Evolutionary conservation across 1,140 invertebrate genomes (phyloP).

Genomic region (Chrysomallon squamiferum): DNA sequence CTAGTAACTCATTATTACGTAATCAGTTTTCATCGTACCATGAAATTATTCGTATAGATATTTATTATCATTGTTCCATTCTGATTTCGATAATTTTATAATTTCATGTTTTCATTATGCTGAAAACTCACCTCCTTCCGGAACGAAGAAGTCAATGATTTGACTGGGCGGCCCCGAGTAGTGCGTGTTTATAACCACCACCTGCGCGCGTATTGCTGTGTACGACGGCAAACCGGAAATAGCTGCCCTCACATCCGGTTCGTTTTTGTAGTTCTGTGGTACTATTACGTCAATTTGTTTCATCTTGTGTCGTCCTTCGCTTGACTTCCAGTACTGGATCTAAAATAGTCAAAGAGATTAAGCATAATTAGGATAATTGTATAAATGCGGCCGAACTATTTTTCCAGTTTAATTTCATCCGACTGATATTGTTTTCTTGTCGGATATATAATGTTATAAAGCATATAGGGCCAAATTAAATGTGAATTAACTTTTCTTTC

Average conservation of each 20-base stretch:
- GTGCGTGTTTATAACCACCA: conserved; percentile 87
- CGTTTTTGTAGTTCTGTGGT: not conserved
- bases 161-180: conserved; percentile 91
- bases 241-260: conserved; percentile 40
- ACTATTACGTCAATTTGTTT: conserved; percentile 45
- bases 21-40: too few species aligned
- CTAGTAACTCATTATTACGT: too few species aligned
- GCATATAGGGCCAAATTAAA: too few species aligned
- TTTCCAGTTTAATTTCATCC: too few species aligned
- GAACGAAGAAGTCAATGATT: conserved; percentile 83
- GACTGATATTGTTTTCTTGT: too few species aligned
- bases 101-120: not conserved
- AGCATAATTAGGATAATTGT: not conserved
- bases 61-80: too few species aligned
- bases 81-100: too few species aligned
- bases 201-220: conserved; percentile 87
- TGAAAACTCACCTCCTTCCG: conserved; percentile 70
- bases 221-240: conserved; percentile 67
- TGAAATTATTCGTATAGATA: too few species aligned
- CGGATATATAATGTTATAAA: too few species aligned
- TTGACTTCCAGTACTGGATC: conserved; percentile 50
- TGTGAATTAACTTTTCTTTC: too few species aligned
- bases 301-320: conserved; percentile 48
- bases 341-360: not conserved
- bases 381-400: not conserved